Percentiles rank a stretch among this genome's conserved stretches.
phyloP scores from a whole-genome alignment of 2,797 vertebrate species.

The Peromyscus aztecus region DNA sequence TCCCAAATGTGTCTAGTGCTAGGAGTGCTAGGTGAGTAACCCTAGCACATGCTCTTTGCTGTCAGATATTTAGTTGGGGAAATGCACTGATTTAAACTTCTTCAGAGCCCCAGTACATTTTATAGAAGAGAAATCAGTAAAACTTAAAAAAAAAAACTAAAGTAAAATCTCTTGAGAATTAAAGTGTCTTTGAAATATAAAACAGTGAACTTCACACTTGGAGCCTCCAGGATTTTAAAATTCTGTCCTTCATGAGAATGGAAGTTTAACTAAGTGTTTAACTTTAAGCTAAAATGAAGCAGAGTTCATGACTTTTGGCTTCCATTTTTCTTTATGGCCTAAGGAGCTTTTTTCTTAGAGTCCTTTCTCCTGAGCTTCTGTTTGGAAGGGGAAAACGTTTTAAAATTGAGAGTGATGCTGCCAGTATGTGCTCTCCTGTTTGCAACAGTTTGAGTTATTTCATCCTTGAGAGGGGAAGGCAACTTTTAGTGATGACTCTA shows the following conservation, averaged over 20 bases:
- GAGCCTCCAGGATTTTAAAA: constrained; percentile 17
- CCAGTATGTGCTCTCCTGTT: no score
- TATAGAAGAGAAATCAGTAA: constrained; percentile 14
- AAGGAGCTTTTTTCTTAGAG: not conserved
- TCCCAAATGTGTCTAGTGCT: not conserved
- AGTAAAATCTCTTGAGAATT: constrained; percentile 7
- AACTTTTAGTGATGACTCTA: not conserved
- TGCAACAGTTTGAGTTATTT: not conserved
- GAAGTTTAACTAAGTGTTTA: constrained; percentile 38
- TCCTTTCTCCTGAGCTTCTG: constrained; percentile 24
- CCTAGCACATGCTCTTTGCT: not conserved
- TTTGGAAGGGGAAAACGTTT: constrained; percentile 19
- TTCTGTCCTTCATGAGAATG: not conserved
- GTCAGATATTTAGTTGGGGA: not conserved
- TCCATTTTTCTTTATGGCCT: constrained; percentile 12
- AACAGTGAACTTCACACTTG: not conserved
- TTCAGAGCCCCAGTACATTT: not conserved
- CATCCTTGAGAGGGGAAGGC: not conserved
- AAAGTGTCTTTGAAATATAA: constrained; percentile 48
- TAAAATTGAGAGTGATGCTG: not conserved
- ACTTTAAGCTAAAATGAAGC: constrained; percentile 35
- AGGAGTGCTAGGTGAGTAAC: not conserved
- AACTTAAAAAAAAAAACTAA: not conserved
- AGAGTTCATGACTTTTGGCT: constrained; percentile 24
- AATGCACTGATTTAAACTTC: not conserved